Percentiles rank a stretch among this genome's conserved stretches.
These are phyloP conservation scores for Nothobranchius furzeri DNA, from an alignment of 2,113 vertebrate genomes.

Conservation along the genomic window DNA sequence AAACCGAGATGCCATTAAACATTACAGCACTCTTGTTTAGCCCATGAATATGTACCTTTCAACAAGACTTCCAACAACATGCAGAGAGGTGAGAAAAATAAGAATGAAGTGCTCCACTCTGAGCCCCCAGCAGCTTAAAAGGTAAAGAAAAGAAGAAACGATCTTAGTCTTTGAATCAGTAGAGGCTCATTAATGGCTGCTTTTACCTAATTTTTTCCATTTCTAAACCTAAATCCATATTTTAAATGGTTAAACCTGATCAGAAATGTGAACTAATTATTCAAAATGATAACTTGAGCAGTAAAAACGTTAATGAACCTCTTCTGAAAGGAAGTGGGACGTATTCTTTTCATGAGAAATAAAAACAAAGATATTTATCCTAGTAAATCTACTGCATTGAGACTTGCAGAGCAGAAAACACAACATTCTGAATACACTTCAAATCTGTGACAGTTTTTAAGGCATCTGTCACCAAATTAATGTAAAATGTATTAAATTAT, in stretches of 20 bases:
- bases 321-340: no score
- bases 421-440: neutral
- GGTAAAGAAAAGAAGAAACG: conserved; percentile 20
- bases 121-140: conserved; percentile 24
- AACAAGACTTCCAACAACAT: conserved; percentile 22
- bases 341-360: no score
- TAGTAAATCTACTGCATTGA: no score
- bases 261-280: no score
- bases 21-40: conserved; percentile 30
- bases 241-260: no score
- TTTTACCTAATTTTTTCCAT: no score
- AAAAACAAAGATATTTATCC: no score
- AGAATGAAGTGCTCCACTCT: conserved; percentile 10
- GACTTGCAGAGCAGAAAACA: no score
- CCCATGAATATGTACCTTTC: conserved; percentile 13
- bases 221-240: no score
- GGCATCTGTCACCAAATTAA: neutral
- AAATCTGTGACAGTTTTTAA: neutral
- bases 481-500: no score
- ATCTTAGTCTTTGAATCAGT: conserved; percentile 21
- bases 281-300: no score
- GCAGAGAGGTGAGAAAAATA: conserved; percentile 31
- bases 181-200: neutral
- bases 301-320: no score
- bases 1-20: conserved; percentile 30